Conservation (phyloP, 2,888 invertebrate species). For the Agriopis leucophaearia region DNA sequence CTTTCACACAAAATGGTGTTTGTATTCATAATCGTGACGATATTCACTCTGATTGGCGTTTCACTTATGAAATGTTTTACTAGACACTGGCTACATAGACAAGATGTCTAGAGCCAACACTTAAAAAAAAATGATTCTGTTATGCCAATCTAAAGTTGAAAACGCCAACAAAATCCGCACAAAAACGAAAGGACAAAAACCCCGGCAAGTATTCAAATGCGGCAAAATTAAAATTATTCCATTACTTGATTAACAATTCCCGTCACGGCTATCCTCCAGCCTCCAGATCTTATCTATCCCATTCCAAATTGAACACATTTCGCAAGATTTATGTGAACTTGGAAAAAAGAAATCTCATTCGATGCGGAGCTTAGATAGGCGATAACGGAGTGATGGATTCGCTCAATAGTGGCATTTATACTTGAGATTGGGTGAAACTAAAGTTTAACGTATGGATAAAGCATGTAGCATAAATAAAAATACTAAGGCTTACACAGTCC, state of each 20-base stretch:
- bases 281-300: constrained; percentile 27
- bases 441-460: constrained; percentile 3
- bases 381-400: constrained; percentile 50
- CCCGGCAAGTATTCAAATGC: neutral
- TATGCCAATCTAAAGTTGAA: neutral
- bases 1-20: no score
- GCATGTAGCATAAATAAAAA: no score
- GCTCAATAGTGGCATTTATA: constrained; percentile 31
- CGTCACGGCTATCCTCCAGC: constrained; percentile 18
- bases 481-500: no score
- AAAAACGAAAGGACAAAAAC: neutral
- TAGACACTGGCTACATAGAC: no score
- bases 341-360: constrained; percentile 48
- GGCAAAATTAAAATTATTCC: constrained; percentile 27
- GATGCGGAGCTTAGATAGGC: constrained; percentile 49
- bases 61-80: no score
- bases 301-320: constrained; percentile 57
- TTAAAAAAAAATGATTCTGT: neutral
- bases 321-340: constrained; percentile 54
- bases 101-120: no score
- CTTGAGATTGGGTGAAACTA: constrained; percentile 1
- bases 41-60: no score
- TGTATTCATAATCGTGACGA: no score
- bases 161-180: neutral
- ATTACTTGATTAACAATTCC: constrained; percentile 33